These are phyloP conservation scores for Aplochiton taeniatus DNA, from an alignment of 2,797 vertebrate genomes.

Conservation along the genomic window DNA sequence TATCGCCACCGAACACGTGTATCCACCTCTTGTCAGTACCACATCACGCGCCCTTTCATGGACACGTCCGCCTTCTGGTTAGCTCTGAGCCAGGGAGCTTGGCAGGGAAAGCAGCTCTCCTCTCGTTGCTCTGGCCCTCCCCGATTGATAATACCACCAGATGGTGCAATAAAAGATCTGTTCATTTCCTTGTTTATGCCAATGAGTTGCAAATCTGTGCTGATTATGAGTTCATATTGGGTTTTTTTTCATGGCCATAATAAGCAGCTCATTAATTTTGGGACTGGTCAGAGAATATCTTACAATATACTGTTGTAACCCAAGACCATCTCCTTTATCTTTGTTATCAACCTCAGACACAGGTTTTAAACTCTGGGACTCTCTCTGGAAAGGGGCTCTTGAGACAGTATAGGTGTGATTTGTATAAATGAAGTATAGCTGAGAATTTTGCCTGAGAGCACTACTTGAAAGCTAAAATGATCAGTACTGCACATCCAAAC, in stretches of 20 bases:
- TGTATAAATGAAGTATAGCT: no score
- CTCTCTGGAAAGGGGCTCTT: no score
- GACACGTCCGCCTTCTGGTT: conserved; percentile 12
- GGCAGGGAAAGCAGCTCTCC: conserved; percentile 3
- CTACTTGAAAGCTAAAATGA: no score
- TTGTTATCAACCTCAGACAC: no score
- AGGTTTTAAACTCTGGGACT: no score
- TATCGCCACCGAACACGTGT: background rate
- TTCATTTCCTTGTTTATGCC: conserved; percentile 40
- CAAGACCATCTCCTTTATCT: no score
- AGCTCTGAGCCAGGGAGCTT: conserved; percentile 25
- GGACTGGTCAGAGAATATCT: background rate
- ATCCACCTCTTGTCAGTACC: background rate
- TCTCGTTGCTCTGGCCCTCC: conserved; percentile 18
- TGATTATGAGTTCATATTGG: conserved; percentile 47
- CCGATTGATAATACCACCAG: conserved; percentile 31
- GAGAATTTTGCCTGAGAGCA: no score
- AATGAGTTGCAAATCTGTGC: conserved; percentile 37
- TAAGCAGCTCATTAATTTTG: conserved; percentile 45
- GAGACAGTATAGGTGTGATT: no score
- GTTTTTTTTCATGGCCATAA: conserved; percentile 43
- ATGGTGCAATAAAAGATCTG: conserved; percentile 38
- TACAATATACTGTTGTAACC: no score
- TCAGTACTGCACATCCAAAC: no score
- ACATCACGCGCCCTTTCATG: background rate